Evolutionary conservation across 2,797 vertebrate species (phyloP), one percentile per base, ranked within the genome.

Genomic region (Pyrocephalus nanus): DNA sequence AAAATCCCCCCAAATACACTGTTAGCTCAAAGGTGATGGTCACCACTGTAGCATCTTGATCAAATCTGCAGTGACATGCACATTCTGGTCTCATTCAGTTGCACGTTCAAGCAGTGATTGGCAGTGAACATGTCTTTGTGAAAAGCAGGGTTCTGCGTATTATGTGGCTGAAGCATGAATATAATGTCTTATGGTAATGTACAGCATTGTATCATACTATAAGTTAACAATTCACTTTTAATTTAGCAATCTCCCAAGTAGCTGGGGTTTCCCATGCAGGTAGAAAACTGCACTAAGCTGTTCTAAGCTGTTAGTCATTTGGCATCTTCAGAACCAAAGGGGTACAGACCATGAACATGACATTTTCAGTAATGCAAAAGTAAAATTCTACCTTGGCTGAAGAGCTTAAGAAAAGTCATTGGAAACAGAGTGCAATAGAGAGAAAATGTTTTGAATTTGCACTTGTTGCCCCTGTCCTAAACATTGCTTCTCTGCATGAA

Each of bases 231-330:
- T 23, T 75, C 14, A 50, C 11, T 75, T 79, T 54, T n/a, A 66
- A 70, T 0, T 70, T 40, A 8, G 7, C 23, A 54, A 9, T 50
- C 32, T 54, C 54, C 34, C 29, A 6, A 1, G 0, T 4, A 47
- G 26, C 17, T 32, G 8, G 17, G 19, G 13, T 36, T 82, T 82
- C 51, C 55, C 25, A 57, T 23, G 43, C 11, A 43, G 25, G 19
- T 27, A 53, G 30, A 32, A 70, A 74, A 32, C 25, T 15, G 4
- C 1, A 0, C 23, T 74, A 55, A 75, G 40, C 25, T 70, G 13
- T 76, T 79, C 43, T 58, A 76, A 70, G 61, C 12, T n/a, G n/a
- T n/a, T n/a, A n/a, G 8, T 43, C 13, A 22, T 51, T 30, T 71
- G 15, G 0, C 21, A 51, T 86, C 79, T 85, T 72, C 27, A 77